phyloP scores from a whole-genome alignment of 2,113 vertebrate species.

The Ardeotis arabs region DNA sequence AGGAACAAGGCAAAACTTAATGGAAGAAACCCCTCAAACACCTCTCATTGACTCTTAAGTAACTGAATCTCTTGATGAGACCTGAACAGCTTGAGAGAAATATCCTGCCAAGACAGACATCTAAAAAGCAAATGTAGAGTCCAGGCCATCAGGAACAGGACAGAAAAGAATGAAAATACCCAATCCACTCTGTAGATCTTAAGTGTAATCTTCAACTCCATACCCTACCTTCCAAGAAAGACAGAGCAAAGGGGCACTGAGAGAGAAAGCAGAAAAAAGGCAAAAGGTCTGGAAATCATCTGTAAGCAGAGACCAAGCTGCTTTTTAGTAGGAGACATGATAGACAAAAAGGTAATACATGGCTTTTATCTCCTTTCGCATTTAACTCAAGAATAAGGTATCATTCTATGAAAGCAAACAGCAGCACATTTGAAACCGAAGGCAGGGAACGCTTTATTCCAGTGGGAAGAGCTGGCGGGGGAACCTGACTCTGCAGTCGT shows the following conservation, averaged over 20 bases:
- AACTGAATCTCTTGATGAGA: neutral
- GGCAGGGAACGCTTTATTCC: neutral
- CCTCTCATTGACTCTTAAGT: neutral
- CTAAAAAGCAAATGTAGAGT: neutral
- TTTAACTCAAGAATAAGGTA: neutral
- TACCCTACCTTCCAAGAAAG: neutral
- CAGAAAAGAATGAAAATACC: neutral
- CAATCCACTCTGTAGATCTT: neutral
- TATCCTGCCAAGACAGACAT: neutral
- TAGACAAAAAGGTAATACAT: neutral
- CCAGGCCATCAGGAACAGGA: neutral
- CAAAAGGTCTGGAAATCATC: neutral
- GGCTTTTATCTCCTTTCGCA: neutral
- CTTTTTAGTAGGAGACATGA: neutral
- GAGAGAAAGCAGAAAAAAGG: neutral
- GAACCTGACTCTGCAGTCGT: neutral
- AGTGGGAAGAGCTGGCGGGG: neutral
- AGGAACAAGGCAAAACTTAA: neutral
- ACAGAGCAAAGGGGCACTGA: neutral
- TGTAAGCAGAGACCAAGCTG: neutral
- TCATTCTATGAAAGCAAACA: slow-evolving; percentile 1
- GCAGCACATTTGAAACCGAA: slow-evolving; percentile 4
- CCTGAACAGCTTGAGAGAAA: slow-evolving; percentile 9
- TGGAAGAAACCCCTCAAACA: neutral
- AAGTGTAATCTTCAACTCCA: neutral